Conservation (phyloP, 2,797 vertebrate genomes). For the Scolopax rusticola region DNA sequence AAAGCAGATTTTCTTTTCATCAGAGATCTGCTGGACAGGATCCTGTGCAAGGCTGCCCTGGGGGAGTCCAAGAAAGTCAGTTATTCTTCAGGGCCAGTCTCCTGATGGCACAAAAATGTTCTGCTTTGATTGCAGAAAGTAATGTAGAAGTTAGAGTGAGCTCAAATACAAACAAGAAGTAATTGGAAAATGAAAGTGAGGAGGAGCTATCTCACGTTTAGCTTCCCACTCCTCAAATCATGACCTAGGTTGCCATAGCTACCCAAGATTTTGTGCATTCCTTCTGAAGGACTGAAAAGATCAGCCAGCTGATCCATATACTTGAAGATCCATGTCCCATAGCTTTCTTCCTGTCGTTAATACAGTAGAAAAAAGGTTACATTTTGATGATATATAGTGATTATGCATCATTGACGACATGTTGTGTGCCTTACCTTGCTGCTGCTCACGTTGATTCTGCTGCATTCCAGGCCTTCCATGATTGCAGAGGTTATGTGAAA, state of each 20-base stretch:
- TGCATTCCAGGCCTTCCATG: background rate
- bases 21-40: background rate
- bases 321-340: background rate
- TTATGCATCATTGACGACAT: background rate
- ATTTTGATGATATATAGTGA: background rate
- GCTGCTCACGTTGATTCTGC: background rate
- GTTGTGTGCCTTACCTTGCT: background rate
- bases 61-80: background rate
- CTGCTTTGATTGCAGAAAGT: background rate
- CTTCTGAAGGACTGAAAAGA: background rate
- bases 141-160: background rate
- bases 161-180: background rate
- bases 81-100: background rate
- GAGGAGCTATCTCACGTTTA: background rate
- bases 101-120: background rate
- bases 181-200: background rate
- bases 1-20: background rate
- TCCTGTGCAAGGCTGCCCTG: background rate
- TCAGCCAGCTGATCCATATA: background rate
- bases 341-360: background rate
- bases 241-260: slow-evolving; percentile 1
- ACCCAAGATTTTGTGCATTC: background rate
- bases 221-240: background rate
- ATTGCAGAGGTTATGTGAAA: background rate
- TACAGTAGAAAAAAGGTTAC: background rate